These are phyloP conservation scores for Caenorhabditis sulstoni DNA, from an alignment of 2,888 invertebrate genomes.

Conservation along the genomic window DNA sequence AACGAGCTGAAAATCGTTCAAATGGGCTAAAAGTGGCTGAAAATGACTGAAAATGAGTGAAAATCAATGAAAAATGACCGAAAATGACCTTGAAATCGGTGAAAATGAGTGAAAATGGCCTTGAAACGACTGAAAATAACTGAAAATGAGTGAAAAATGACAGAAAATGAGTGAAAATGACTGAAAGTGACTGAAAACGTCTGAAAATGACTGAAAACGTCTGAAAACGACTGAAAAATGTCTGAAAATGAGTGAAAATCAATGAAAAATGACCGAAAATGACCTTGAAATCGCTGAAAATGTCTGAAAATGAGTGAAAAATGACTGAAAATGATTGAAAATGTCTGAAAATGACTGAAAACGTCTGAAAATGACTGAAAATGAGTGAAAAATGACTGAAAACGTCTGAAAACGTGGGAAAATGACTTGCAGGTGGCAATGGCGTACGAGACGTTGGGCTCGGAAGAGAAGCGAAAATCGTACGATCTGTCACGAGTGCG, in stretches of 20 bases:
- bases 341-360: no score
- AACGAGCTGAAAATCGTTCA: no score
- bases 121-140: background rate
- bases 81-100: no score
- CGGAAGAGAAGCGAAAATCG: conserved; percentile 71
- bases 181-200: conserved; percentile 7
- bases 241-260: background rate
- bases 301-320: no score
- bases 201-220: no score
- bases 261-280: no score
- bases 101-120: background rate
- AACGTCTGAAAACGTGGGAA: conserved; percentile 1
- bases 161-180: no score
- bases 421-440: conserved; percentile 64
- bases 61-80: background rate
- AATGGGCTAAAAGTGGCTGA: no score
- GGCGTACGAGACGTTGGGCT: conserved; percentile 76
- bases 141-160: background rate
- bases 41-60: no score
- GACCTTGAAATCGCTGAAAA: no score
- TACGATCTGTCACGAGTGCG: conserved; percentile 64
- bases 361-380: no score
- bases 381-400: conserved; percentile 1
- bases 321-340: background rate
- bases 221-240: background rate